Percentiles rank a stretch among this genome's conserved stretches.
Evolutionary conservation across 2,888 invertebrate species (phyloP).

Genomic region (Sarcophaga caerulescens): DNA sequence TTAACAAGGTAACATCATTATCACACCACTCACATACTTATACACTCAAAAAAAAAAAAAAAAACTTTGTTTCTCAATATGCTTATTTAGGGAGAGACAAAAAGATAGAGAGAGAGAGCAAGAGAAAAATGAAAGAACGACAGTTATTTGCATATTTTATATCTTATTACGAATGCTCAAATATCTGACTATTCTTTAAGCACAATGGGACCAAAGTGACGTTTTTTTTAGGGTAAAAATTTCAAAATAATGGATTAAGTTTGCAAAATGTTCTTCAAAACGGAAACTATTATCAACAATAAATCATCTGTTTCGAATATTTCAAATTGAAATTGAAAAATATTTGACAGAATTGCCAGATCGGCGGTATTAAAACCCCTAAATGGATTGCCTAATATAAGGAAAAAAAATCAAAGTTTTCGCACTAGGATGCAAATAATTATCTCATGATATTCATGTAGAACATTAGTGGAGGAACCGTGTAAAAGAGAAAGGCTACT

Average conservation of each 20-base stretch:
- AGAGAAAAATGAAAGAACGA: background rate
- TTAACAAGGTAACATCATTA: background rate
- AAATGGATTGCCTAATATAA: no score
- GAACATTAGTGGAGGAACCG: no score
- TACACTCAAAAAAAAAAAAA: background rate
- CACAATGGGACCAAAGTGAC: background rate
- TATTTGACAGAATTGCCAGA: no score
- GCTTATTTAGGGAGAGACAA: background rate
- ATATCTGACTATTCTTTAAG: background rate
- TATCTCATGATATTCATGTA: no score
- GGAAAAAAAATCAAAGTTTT: no score
- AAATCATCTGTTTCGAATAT: no score
- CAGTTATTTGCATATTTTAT: background rate
- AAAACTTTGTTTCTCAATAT: background rate
- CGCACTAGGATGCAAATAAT: no score
- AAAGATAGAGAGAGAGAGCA: background rate
- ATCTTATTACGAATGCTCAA: background rate
- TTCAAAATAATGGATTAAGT: background rate
- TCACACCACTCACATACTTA: conserved; percentile 20
- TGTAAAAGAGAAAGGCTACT: no score
- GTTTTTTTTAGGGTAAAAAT: background rate
- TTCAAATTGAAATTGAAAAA: no score
- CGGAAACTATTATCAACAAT: no score
- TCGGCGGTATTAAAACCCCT: no score
- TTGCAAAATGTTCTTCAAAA: no score